A percentile compares a stretch with the other conserved stretches of the same genome.
These are phyloP conservation scores for Drosophila paramelanica DNA, from an alignment of 2,888 invertebrate genomes.

Conservation along the genomic window DNA sequence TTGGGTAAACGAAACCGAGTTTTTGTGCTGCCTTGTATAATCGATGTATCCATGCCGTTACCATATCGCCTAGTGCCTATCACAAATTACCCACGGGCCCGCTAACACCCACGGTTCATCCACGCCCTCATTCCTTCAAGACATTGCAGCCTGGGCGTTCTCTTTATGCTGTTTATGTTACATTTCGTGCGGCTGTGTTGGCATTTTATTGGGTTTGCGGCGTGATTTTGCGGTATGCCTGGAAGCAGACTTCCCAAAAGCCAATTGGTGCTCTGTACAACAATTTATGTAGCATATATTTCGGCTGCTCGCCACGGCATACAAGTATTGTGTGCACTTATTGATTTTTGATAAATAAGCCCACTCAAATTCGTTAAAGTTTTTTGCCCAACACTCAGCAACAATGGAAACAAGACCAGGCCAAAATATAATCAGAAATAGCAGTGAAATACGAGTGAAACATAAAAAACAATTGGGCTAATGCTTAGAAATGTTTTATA, in stretches of 20 bases:
- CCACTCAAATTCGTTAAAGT: constrained; percentile 42
- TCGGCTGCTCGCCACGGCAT: constrained; percentile 25
- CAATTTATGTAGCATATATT: constrained; percentile 53
- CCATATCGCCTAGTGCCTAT: constrained; percentile 66
- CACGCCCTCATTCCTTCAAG: background rate
- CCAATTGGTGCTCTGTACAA: constrained; percentile 35
- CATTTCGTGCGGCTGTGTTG: constrained; percentile 49
- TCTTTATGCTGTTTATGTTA: constrained; percentile 48
- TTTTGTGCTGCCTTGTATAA: constrained; percentile 73
- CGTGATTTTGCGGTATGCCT: constrained; percentile 70
- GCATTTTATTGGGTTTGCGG: constrained; percentile 72
- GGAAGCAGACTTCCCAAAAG: constrained; percentile 25
- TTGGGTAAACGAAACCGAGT: constrained; percentile 45
- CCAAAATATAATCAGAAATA: constrained; percentile 24
- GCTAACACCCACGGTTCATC: background rate
- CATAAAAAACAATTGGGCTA: constrained; percentile 38
- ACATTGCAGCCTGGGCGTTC: background rate
- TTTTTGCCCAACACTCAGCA: constrained; percentile 22
- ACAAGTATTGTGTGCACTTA: constrained; percentile 42
- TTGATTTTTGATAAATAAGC: constrained; percentile 67
- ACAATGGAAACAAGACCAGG: constrained; percentile 24
- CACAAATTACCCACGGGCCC: constrained; percentile 26
- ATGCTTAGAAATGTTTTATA: constrained; percentile 14
- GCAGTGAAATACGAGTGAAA: constrained; percentile 38
- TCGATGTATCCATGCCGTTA: constrained; percentile 82